Percentiles rank a stretch among this genome's conserved stretches.
These are phyloP conservation scores for Heliconius hortense DNA, from an alignment of 2,888 invertebrate genomes.

Conservation along the genomic window DNA sequence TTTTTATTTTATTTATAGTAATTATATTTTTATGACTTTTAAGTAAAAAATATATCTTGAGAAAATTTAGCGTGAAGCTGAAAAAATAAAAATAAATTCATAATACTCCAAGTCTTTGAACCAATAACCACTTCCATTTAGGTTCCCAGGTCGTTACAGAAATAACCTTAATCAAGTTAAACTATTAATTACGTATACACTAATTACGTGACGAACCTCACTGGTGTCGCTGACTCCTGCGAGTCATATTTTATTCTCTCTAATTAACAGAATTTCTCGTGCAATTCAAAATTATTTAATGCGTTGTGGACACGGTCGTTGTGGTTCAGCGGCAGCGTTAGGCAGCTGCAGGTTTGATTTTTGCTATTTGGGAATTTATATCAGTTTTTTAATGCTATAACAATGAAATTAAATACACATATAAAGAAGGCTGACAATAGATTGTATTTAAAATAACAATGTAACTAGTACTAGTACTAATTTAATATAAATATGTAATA, in stretches of 20 bases:
- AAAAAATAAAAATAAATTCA: too few species aligned
- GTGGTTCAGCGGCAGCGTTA: not conserved
- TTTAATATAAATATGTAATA: too few species aligned
- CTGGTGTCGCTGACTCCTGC: conserved; percentile 19
- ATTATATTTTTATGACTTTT: too few species aligned
- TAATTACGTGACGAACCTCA: conserved; percentile 22
- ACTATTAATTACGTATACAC: conserved; percentile 24
- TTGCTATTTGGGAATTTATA: too few species aligned
- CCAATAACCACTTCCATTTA: not conserved
- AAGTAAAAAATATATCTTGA: too few species aligned
- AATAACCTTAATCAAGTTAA: conserved; percentile 19
- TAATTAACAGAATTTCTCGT: conserved; percentile 25
- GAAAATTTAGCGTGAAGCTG: too few species aligned
- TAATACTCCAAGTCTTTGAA: not conserved
- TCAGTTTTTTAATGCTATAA: too few species aligned
- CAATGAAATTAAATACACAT: too few species aligned
- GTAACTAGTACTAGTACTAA: too few species aligned
- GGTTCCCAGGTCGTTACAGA: not conserved
- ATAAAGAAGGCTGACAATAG: too few species aligned
- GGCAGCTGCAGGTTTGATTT: not conserved
- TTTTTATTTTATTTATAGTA: too few species aligned
- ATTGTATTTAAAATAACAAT: too few species aligned
- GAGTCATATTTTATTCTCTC: conserved; percentile 32
- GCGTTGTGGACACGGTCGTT: not conserved
- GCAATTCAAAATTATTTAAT: conserved; percentile 20